A percentile compares a stretch with the other conserved stretches of the same genome.
Conservation (phyloP, 1,140 invertebrate genomes). For the Aphelinus certus region DNA sequence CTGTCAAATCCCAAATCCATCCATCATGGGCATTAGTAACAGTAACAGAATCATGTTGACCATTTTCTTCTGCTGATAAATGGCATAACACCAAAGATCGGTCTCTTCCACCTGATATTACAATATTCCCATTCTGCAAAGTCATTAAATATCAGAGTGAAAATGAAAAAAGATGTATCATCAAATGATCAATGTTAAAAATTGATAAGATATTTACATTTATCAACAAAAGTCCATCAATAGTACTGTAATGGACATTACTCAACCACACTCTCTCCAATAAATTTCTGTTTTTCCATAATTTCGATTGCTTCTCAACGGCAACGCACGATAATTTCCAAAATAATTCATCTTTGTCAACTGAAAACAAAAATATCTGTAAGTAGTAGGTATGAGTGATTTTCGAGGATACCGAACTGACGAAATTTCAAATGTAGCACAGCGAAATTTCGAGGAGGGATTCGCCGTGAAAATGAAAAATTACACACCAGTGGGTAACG, state of each 20-base stretch:
- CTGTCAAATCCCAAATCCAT: constrained; percentile 62
- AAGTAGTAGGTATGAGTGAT: too few relatives aligned
- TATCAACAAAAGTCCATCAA: constrained; percentile 58
- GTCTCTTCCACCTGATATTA: constrained; percentile 60
- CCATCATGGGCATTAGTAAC: constrained; percentile 54
- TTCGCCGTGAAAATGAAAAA: too few relatives aligned
- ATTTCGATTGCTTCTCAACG: constrained; percentile 51
- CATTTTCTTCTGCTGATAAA: constrained; percentile 42
- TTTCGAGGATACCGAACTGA: too few relatives aligned
- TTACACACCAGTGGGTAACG: constrained; percentile 57
- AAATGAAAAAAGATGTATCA: not conserved
- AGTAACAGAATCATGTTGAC: constrained; percentile 25
- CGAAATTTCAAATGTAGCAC: not conserved
- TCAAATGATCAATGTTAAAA: not conserved
- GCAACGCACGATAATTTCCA: constrained; percentile 58
- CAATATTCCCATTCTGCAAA: constrained; percentile 51
- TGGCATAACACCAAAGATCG: constrained; percentile 53
- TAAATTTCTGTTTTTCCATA: constrained; percentile 49
- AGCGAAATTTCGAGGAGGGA: not conserved
- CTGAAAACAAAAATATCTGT: constrained; percentile 43
- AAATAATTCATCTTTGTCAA: constrained; percentile 53
- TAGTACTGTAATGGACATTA: constrained; percentile 52
- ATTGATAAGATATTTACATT: constrained; percentile 46
- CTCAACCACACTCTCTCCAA: constrained; percentile 47
- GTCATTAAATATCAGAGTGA: not conserved